Evolutionary conservation across 2,113 vertebrate species (phyloP).

Genomic region (Danionella cerebrum): DNA sequence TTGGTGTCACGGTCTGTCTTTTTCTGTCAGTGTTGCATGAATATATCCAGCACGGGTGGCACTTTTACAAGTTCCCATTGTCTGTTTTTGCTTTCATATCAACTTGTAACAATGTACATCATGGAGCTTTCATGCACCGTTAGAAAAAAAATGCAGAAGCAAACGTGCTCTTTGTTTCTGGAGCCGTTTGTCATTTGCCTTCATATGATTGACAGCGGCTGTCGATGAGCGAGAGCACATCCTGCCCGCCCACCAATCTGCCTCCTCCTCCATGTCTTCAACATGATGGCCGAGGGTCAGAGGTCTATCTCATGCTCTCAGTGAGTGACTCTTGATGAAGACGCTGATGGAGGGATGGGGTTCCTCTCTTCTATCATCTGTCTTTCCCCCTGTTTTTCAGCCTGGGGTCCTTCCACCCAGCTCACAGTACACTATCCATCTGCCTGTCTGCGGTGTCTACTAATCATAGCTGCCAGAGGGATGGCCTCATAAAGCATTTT

Average conservation of each 20-base stretch:
- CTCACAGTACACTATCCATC: slow-evolving; percentile 43
- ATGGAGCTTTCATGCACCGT: neutral
- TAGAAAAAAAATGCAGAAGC: neutral
- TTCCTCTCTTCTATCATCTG: slow-evolving; percentile 1
- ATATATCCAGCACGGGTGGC: neutral
- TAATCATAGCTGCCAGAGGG: slow-evolving; percentile 50
- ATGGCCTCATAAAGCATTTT: slow-evolving; percentile 20
- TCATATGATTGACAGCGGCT: slow-evolving; percentile 14
- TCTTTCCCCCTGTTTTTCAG: slow-evolving; percentile 12
- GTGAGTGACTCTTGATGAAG: slow-evolving; percentile 32
- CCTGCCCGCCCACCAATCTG: slow-evolving; percentile 21
- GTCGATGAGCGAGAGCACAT: neutral
- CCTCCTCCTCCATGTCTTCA: slow-evolving; percentile 33
- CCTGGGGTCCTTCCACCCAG: slow-evolving; percentile 22
- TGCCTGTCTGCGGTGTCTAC: slow-evolving; percentile 28
- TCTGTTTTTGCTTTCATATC: neutral
- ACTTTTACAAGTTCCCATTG: neutral
- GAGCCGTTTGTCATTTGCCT: slow-evolving; percentile 3
- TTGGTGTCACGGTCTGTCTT: neutral
- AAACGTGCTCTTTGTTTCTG: neutral
- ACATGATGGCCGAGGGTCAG: slow-evolving; percentile 39
- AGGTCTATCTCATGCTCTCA: slow-evolving; percentile 39
- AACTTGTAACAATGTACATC: neutral
- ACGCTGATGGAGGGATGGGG: slow-evolving; percentile 19
- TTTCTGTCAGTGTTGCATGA: neutral